Percentiles rank a stretch among this genome's conserved stretches.
Conservation (phyloP, 2,113 vertebrate genomes). For the Strix uralensis region DNA sequence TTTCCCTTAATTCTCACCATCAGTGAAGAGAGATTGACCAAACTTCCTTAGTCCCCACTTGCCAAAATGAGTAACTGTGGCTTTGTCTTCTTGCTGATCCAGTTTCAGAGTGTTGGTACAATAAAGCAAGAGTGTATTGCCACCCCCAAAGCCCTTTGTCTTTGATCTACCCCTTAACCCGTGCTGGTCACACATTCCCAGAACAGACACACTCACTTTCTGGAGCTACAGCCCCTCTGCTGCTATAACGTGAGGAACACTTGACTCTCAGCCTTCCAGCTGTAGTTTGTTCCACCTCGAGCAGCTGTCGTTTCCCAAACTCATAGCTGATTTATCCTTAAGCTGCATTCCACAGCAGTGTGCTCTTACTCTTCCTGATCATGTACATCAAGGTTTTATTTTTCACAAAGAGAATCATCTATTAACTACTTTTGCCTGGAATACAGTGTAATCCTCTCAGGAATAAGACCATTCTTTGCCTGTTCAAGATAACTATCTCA, state of each 20-base stretch:
- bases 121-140: accelerated
- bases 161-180: not conserved
- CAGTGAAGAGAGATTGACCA: not conserved
- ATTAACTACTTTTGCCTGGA: not conserved
- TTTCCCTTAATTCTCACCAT: too few species aligned
- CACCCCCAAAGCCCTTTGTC: too few species aligned
- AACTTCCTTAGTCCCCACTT: not conserved
- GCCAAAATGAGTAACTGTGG: not conserved
- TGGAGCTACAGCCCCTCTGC: too few species aligned
- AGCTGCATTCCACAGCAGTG: not conserved
- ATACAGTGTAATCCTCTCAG: not conserved
- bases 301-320: not conserved
- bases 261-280: not conserved
- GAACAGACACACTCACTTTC: accelerated
- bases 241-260: accelerated
- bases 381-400: not conserved
- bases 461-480: not conserved
- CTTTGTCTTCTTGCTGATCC: not conserved
- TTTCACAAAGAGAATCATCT: not conserved
- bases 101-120: not conserved
- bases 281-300: not conserved
- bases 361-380: not conserved
- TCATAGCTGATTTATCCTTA: accelerated
- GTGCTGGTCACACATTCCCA: accelerated
- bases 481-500: not conserved